Base-by-base conservation (phyloP, 2,113 vertebrate genomes). In the Mesembrinibis cayennensis region DNA sequence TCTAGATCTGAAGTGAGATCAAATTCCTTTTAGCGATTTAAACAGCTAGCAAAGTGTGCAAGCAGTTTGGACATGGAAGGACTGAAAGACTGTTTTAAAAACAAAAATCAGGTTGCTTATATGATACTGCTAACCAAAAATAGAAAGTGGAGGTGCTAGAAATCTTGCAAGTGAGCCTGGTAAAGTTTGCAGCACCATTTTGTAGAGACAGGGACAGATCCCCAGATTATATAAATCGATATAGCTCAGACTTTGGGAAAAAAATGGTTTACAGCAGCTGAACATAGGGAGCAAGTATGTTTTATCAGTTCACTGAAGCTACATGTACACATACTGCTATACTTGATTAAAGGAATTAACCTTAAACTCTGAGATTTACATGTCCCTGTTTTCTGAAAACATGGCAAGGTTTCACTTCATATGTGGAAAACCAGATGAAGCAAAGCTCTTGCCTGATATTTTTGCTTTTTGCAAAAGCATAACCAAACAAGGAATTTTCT, bases 151-250 rank as follows among this genome's bases (percentile, higher is more conserved):
- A 93, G 71, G 84, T 95, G 95, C 93, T 87, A 92, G 76, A 88
- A 96, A 91, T 90, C 78, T 81, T 93, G 61, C 45, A 58, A 77
- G 71, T 62, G 84, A 97, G 66, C 81, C 90, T 91, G 74, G 78
- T 90, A 91, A 91, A 91, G 38, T 97, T 90, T 97, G 71, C 85
- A 84, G 76, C 63, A 90, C 88, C 42, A 16, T 90, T 96, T 96
- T 72, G 11, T 63, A 91, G 74, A 83, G 82, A 29, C 36, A 34
- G 53, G 70, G 71, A 59, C 45, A 77, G 53, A 85, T 73, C 45
- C 7, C 9, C 56, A 86, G 74, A 73, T 93, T 91, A 89, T 71
- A 86, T 88, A 93, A 95, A 93, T 73, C 0, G 0, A 80, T 91
- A 82, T 15, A 80, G 29, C 84, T 86, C 74, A 67, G 66, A 90